These are phyloP conservation scores for Moxostoma hubbsi DNA, from an alignment of 2,797 vertebrate species.

Conservation along the genomic window DNA sequence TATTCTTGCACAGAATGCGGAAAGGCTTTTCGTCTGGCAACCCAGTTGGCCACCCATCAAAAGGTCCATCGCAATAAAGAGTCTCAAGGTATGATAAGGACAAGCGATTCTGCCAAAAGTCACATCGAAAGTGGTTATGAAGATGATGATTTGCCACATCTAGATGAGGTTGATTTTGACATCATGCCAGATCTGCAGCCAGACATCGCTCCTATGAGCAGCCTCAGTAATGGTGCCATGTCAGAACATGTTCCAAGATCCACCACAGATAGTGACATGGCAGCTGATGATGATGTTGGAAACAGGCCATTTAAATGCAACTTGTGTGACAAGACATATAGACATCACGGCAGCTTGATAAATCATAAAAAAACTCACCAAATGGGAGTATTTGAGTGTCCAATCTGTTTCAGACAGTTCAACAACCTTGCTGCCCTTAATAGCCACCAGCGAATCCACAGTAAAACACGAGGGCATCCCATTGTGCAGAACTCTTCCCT, in stretches of 20 bases:
- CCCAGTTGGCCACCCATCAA: constrained; percentile 80
- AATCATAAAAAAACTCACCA: constrained; percentile 83
- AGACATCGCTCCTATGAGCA: constrained; percentile 47
- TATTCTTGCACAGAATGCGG: constrained; percentile 81
- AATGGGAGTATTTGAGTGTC: constrained; percentile 80
- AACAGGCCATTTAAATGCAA: constrained; percentile 78
- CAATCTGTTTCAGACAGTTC: constrained; percentile 80
- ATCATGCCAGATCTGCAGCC: constrained; percentile 52
- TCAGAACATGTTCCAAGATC: constrained; percentile 56
- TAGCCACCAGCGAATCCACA: constrained; percentile 87
- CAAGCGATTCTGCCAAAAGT: constrained; percentile 58
- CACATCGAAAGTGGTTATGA: constrained; percentile 40
- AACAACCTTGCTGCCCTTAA: constrained; percentile 88
- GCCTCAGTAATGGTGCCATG: constrained; percentile 50
- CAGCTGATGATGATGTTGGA: constrained; percentile 65
- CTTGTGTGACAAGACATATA: constrained; percentile 79
- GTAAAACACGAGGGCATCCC: constrained; percentile 63
- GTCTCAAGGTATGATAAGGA: constrained; percentile 60
- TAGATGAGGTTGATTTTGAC: constrained; percentile 54
- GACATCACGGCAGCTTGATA: constrained; percentile 79
- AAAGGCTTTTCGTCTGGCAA: constrained; percentile 79
- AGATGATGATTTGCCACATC: constrained; percentile 44
- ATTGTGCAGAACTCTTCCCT: constrained; percentile 51
- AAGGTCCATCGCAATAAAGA: constrained; percentile 70
- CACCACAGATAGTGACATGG: constrained; percentile 63